These are phyloP conservation scores for Aethes cnicana DNA, from an alignment of 2,888 invertebrate species.

Conservation along the genomic window DNA sequence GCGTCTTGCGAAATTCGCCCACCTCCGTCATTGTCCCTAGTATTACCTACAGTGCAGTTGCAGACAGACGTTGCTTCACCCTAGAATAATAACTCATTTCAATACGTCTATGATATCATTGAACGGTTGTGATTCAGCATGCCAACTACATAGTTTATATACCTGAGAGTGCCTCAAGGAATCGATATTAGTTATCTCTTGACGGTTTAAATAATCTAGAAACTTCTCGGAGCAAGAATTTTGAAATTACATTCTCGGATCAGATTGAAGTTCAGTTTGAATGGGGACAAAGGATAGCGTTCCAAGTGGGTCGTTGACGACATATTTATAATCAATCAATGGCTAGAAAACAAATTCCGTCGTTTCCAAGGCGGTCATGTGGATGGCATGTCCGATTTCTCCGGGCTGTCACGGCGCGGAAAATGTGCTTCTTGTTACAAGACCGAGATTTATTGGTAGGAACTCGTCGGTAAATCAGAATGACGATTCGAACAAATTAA, in stretches of 20 bases:
- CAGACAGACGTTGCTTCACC: conserved; percentile 30
- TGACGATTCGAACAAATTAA: conserved; percentile 24
- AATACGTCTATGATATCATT: conserved; percentile 15
- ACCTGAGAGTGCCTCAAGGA: no score
- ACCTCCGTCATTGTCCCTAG: conserved; percentile 65
- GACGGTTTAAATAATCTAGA: no score
- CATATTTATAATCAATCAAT: no score
- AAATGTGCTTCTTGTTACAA: conserved; percentile 17
- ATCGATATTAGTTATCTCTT: no score
- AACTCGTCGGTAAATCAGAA: conserved; percentile 17
- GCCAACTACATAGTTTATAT: no score
- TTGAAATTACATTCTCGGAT: no score
- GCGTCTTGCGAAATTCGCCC: conserved; percentile 68
- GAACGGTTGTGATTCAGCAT: conserved; percentile 2
- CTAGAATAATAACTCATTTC: conserved; percentile 21
- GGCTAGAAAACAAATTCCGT: conserved; percentile 13
- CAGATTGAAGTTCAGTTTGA: no score
- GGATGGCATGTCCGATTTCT: conserved; percentile 14
- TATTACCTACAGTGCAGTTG: conserved; percentile 55
- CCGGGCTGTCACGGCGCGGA: conserved; percentile 17
- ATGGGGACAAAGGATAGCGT: no score
- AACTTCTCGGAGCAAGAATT: no score
- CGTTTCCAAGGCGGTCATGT: conserved; percentile 9
- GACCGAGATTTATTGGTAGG: conserved; percentile 24
- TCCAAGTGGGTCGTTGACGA: no score